Conservation (phyloP, 2,113 vertebrate species). For the Raja brachyura region DNA sequence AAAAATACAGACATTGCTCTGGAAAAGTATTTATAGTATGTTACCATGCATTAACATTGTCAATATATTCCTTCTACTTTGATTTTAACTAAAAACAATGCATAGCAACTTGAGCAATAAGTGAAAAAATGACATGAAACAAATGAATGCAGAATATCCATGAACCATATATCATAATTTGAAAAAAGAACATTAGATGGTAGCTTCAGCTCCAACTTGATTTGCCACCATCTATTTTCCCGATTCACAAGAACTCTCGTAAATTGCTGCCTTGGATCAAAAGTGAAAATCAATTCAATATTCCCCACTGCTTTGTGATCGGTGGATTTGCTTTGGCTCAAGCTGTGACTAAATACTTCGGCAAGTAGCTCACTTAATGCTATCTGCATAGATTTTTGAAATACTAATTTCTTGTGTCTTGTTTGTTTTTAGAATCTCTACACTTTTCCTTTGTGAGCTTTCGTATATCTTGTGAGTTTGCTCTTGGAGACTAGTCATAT, state of each 20-base stretch:
- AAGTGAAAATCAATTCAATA: not conserved
- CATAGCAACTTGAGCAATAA: not conserved
- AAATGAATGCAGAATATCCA: not conserved
- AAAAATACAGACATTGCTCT: conserved; percentile 6
- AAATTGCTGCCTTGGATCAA: not conserved
- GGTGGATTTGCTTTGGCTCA: not conserved
- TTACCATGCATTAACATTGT: conserved; percentile 18
- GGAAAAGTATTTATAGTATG: not conserved
- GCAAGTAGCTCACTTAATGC: not conserved
- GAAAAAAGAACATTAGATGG: not conserved
- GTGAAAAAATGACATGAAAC: not conserved
- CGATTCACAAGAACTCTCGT: not conserved
- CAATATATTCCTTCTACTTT: not conserved
- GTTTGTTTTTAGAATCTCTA: not conserved
- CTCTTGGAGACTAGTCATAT: not conserved
- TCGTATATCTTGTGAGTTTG: not conserved
- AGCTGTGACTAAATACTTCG: not conserved
- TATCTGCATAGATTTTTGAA: not conserved
- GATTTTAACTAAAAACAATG: conserved; percentile 3
- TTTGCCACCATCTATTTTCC: not conserved
- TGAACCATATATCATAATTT: not conserved
- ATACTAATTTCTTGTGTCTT: not conserved
- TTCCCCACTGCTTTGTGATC: not conserved
- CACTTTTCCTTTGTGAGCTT: not conserved
- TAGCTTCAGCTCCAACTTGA: not conserved